Evolutionary conservation across 2,888 invertebrate species (phyloP), one percentile per base, ranked within the genome.

Genomic region (Drosophila demipolita): DNA sequence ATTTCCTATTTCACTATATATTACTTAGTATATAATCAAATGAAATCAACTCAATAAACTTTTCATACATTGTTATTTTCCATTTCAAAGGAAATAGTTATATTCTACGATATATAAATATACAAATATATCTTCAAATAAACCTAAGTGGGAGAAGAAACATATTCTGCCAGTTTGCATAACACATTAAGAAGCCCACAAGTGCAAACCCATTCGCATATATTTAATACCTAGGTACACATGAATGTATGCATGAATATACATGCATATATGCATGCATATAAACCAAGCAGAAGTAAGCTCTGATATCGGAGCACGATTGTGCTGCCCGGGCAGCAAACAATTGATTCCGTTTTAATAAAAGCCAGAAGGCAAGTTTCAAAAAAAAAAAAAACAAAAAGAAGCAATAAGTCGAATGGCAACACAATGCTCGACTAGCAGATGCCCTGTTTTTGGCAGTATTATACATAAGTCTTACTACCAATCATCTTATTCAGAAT

Each of bases 301-400:
- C 38, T 61, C 29, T 52, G 50, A 42, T 36, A 29, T 42, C 36
- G 20, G 26, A 49, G 48, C n/a, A 60, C 42, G 23, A 20, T 53
- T 38, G 53, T n/a, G 38, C 29, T 50, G 60, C 38, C 36, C 45
- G 33, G 42, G 11, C 40, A 66, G 9, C 40, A 66, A 68, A 73
- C 35, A 68, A 68, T 57, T 66, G 32, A 42, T 57, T 38, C 15
- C 53, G 54, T 53, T 60, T 55, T 29, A 52, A 53, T 60, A 36
- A 15, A 42, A 48, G 33, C 38, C 29, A 6, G 1, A 42, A 65
- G 26, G 26, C 32, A 57, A 29, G 15, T 38, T n/a, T n/a, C 32
- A 29, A 35, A 35, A 9, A 29, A 50, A 0, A 32, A 8, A 26
- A 3, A 12, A 23, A 23, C 23, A 32, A 8, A 26, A 3, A 12